A percentile compares a stretch with the other conserved stretches of the same genome.
These are phyloP conservation scores for Caenorhabditis sulstoni DNA, from an alignment of 2,888 invertebrate species.

Conservation along the genomic window DNA sequence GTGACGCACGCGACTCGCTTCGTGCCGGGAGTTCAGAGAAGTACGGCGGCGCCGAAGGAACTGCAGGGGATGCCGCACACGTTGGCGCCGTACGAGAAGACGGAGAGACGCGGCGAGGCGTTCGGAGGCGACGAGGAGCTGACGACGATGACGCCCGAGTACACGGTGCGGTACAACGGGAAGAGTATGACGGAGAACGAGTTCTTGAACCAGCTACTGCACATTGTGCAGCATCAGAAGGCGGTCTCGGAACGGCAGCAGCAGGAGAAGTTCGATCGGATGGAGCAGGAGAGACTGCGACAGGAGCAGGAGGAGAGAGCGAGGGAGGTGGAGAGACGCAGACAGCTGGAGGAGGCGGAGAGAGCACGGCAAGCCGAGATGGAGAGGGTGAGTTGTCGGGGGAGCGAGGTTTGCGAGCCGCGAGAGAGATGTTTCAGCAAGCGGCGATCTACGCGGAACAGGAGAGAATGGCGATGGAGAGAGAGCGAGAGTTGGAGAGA, in stretches of 20 bases:
- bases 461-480: slow-evolving; percentile 56
- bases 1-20: slow-evolving; percentile 56
- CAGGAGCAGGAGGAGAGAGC: slow-evolving; percentile 58
- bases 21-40: slow-evolving; percentile 25
- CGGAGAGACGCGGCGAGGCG: slow-evolving; percentile 24
- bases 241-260: slow-evolving; percentile 42
- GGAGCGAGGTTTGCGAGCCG: background rate
- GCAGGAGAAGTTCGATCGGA: slow-evolving; percentile 48
- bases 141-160: slow-evolving; percentile 60
- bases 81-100: slow-evolving; percentile 50
- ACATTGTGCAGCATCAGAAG: slow-evolving; percentile 63
- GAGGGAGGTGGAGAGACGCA: slow-evolving; percentile 45
- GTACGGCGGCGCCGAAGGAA: slow-evolving; percentile 37
- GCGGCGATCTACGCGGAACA: slow-evolving; percentile 54
- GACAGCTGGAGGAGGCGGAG: slow-evolving; percentile 55
- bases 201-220: slow-evolving; percentile 55
- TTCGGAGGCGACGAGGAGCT: slow-evolving; percentile 21
- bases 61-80: slow-evolving; percentile 45
- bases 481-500: slow-evolving; percentile 52
- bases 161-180: slow-evolving; percentile 65
- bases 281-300: slow-evolving; percentile 52
- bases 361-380: slow-evolving; percentile 38
- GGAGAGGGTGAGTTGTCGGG: slow-evolving; percentile 41
- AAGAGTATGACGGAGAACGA: slow-evolving; percentile 66
- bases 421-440: slow-evolving; percentile 37